A percentile compares a stretch with the other conserved stretches of the same genome.
phyloP scores from a whole-genome alignment of 2,113 vertebrate species.

The Lichenostomus cassidix region DNA sequence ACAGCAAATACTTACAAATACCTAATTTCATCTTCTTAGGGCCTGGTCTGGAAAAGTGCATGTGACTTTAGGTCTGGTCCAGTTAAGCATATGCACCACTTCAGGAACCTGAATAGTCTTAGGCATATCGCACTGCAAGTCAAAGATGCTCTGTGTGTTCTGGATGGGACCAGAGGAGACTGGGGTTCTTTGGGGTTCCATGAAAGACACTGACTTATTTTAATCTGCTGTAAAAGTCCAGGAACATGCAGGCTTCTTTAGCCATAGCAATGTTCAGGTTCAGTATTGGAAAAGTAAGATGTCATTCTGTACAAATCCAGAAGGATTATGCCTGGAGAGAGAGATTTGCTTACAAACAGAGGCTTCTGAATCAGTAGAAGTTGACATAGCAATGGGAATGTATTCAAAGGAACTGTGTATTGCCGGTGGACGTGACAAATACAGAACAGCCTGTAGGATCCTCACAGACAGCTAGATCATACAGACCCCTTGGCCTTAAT shows the following conservation, averaged over 20 bases:
- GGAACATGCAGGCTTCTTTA: not conserved
- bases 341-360: constrained; percentile 15
- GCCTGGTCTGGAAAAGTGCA: not conserved
- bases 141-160: not conserved
- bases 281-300: not conserved
- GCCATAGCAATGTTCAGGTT: not conserved
- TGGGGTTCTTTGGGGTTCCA: not conserved
- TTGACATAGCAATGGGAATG: constrained; percentile 10
- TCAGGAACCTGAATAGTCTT: not conserved
- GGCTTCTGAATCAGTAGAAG: not conserved
- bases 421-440: not conserved
- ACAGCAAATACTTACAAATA: not conserved
- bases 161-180: not conserved
- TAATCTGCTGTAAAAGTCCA: not conserved
- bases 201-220: not conserved
- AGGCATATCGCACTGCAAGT: not conserved
- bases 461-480: not conserved
- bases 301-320: not conserved
- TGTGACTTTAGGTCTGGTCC: not conserved
- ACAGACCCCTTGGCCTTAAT: not conserved
- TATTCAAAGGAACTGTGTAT: not conserved
- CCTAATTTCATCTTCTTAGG: not conserved
- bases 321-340: constrained; percentile 8
- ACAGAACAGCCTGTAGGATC: constrained; percentile 2
- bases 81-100: not conserved